A percentile compares a stretch with the other conserved stretches of the same genome.
phyloP scores from a whole-genome alignment of 1,140 invertebrate species.

The Ericerus pela region DNA sequence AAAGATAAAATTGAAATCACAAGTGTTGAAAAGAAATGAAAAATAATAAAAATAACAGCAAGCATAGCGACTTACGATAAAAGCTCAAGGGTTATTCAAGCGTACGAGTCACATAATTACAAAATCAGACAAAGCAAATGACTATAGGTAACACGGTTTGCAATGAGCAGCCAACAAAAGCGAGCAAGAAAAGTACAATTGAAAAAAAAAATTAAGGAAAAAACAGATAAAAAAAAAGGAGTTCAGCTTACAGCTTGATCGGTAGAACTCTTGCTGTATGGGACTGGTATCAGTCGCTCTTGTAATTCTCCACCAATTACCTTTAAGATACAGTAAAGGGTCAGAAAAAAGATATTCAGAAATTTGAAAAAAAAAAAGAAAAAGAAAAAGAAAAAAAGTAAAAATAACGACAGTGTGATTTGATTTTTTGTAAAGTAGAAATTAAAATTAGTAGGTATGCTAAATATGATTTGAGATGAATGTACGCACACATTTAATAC shows the following conservation, averaged over 20 bases:
- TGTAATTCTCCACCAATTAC: slow-evolving; percentile 98
- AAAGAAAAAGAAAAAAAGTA: slow-evolving; percentile 6
- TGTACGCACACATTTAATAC: no score
- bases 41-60: slow-evolving; percentile 5
- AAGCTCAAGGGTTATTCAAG: not conserved
- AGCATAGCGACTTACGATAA: not conserved
- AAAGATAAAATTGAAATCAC: not conserved
- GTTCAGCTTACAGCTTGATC: slow-evolving; percentile 93
- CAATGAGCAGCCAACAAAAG: slow-evolving; percentile 16
- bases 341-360: slow-evolving; percentile 8
- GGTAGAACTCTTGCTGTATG: slow-evolving; percentile 98
- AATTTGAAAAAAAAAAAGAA: not conserved
- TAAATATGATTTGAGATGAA: no score
- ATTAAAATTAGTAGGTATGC: slow-evolving; percentile 17
- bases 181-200: slow-evolving; percentile 15
- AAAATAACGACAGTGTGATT: not conserved
- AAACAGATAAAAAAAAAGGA: slow-evolving; percentile 30
- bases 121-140: not conserved
- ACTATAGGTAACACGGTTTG: not conserved
- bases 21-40: slow-evolving; percentile 1
- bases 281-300: slow-evolving; percentile 96
- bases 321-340: slow-evolving; percentile 33
- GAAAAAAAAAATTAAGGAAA: slow-evolving; percentile 10
- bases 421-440: no score
- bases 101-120: not conserved